These are phyloP conservation scores for Amphilophus citrinellus DNA, from an alignment of 2,113 vertebrate genomes.

Conservation along the genomic window DNA sequence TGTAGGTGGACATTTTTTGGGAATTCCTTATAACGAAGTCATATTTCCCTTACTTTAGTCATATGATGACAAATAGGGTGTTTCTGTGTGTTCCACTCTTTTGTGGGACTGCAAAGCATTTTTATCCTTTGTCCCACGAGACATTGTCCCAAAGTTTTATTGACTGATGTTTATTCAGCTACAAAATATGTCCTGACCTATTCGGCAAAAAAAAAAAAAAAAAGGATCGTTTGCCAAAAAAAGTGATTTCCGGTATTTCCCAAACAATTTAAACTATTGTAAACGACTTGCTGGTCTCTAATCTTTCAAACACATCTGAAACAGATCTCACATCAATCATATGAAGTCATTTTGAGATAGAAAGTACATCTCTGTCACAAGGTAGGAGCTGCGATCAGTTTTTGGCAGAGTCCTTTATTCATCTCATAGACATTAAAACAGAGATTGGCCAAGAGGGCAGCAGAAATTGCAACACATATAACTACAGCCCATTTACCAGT, in stretches of 20 bases:
- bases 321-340: neutral
- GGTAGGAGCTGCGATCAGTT: neutral
- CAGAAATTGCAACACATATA: neutral
- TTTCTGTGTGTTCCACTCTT: neutral
- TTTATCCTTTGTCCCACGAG: neutral
- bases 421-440: neutral
- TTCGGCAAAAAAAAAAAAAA: no score
- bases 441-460: neutral
- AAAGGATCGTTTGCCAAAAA: neutral
- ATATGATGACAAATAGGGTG: neutral
- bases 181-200: neutral
- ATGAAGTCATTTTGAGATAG: neutral
- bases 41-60: neutral
- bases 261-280: neutral
- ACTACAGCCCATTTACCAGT: neutral
- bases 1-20: neutral
- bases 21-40: neutral
- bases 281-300: neutral
- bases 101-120: no score
- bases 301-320: neutral
- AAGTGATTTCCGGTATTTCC: neutral
- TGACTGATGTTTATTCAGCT: neutral
- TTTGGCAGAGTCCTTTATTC: neutral
- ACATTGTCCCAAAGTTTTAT: neutral
- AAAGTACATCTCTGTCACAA: neutral